Conservation (phyloP, 1,140 invertebrate species). For the Sitobion miscanthi region DNA sequence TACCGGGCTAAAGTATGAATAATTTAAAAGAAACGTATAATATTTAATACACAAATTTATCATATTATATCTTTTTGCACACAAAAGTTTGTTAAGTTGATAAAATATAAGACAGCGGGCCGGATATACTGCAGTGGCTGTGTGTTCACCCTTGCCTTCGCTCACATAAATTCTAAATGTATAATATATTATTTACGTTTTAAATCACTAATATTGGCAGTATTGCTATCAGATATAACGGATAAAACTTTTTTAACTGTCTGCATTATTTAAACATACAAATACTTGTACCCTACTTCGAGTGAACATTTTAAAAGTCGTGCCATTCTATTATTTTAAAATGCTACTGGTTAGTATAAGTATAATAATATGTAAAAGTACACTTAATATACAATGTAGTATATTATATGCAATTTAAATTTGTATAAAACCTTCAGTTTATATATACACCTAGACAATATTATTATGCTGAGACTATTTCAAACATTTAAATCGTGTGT, state of each 20-base stretch:
- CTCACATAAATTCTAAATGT: neutral
- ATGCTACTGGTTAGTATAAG: neutral
- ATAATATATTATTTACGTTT: neutral
- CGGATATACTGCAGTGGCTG: neutral
- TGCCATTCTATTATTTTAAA: neutral
- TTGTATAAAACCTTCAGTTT: neutral
- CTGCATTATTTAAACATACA: too few species aligned
- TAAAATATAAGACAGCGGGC: neutral
- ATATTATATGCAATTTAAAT: neutral
- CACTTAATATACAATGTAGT: neutral
- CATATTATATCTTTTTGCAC: neutral
- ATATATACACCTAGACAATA: neutral
- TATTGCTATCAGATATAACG: neutral
- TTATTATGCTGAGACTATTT: neutral
- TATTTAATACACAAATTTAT: neutral
- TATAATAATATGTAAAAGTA: too few species aligned
- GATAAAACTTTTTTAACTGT: neutral
- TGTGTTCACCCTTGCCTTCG: neutral
- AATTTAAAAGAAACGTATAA: neutral
- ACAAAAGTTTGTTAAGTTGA: neutral
- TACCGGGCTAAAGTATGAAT: neutral
- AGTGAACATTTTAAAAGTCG: neutral
- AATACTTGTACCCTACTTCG: too few species aligned
- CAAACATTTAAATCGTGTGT: neutral
- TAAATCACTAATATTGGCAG: neutral